These are phyloP conservation scores for Brachionus koreanus DNA, from an alignment of 1,140 invertebrate species.

Conservation along the genomic window DNA sequence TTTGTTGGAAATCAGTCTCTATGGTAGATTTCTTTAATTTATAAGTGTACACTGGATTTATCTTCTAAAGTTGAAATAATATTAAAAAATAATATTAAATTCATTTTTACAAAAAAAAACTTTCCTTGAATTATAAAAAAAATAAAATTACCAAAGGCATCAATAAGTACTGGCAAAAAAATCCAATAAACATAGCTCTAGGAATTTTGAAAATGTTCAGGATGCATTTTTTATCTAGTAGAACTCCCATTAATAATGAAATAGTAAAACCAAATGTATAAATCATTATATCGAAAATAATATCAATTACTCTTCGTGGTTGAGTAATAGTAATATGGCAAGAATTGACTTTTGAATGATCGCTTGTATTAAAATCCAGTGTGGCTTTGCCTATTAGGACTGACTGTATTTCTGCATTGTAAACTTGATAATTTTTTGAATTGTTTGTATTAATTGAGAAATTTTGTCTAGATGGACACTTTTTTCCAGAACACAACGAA, in stretches of 20 bases:
- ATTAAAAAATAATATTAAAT: background rate
- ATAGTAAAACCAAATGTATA: conserved; percentile 14
- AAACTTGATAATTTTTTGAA: background rate
- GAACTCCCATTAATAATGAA: conserved; percentile 37
- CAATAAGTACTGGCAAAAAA: conserved; percentile 37
- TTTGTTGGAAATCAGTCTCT: too few species aligned
- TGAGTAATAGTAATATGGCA: background rate
- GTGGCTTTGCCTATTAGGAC: background rate
- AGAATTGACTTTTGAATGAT: background rate
- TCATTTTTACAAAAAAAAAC: background rate
- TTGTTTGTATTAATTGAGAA: background rate
- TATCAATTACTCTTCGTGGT: conserved; percentile 26
- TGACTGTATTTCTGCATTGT: background rate
- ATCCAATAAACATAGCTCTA: conserved; percentile 3
- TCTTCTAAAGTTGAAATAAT: too few species aligned
- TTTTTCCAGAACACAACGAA: background rate
- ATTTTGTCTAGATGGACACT: background rate
- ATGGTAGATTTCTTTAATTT: too few species aligned
- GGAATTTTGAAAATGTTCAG: conserved; percentile 32
- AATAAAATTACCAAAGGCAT: conserved; percentile 40
- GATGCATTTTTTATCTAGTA: conserved; percentile 17
- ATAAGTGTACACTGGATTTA: too few species aligned
- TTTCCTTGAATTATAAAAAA: background rate
- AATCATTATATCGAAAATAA: conserved; percentile 7
- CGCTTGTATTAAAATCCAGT: background rate